Conservation (phyloP, 2,113 vertebrate species). For the Cryptomyrus ogoouensis region DNA sequence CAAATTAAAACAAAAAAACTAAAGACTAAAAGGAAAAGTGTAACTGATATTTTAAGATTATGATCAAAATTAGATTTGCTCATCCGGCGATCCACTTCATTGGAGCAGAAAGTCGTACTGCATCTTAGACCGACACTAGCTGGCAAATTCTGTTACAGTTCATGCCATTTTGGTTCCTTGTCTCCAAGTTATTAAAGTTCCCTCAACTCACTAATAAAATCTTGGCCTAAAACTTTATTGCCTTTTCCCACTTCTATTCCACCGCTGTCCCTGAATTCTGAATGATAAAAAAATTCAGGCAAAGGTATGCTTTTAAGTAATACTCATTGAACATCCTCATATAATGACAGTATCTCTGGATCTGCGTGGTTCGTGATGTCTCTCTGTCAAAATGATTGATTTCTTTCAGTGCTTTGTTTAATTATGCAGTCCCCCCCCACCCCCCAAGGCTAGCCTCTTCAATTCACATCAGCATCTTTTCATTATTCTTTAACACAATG, state of each 20-base stretch:
- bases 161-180: not conserved
- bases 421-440: not conserved
- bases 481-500: not conserved
- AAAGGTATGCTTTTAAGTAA: not conserved
- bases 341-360: not conserved
- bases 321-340: not conserved
- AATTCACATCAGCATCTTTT: not conserved
- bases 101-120: not conserved
- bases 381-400: not conserved
- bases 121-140: not conserved
- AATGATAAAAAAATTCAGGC: not conserved
- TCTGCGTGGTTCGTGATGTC: not conserved
- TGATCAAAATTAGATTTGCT: not conserved
- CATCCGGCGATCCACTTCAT: not conserved
- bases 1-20: not conserved
- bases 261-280: not conserved
- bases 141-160: not conserved
- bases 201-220: not conserved
- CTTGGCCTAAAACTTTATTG: not conserved
- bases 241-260: not conserved
- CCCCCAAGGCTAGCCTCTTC: not conserved
- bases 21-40: not conserved
- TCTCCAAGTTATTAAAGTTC: not conserved
- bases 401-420: not conserved
- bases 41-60: not conserved